Evolutionary conservation across 1,140 invertebrate species (phyloP).

Genomic region (Portunus trituberculatus): DNA sequence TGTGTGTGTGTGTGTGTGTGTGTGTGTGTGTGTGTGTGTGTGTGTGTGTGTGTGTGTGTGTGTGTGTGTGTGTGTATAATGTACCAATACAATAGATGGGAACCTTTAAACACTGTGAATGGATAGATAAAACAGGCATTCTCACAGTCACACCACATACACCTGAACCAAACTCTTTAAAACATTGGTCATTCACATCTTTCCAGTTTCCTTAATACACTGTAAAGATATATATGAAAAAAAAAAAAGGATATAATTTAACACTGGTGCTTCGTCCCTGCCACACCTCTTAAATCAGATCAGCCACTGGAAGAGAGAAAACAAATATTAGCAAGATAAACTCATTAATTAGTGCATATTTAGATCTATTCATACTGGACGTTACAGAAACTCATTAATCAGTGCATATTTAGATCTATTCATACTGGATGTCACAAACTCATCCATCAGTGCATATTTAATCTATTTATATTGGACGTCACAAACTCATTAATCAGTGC

Average conservation of each 20-base stretch:
- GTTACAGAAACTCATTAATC: too few species aligned
- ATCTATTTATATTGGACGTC: too few species aligned
- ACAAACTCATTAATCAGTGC: not conserved
- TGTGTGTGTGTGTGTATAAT: not conserved
- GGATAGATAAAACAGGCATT: not conserved
- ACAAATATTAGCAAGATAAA: conserved; percentile 23
- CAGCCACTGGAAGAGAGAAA: conserved; percentile 67
- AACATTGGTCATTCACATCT: not conserved
- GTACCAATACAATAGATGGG: not conserved
- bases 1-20: not conserved
- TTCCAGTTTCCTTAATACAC: not conserved
- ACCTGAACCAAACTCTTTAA: not conserved
- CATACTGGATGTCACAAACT: not conserved
- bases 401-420: too few species aligned
- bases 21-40: too few species aligned
- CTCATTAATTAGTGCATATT: not conserved
- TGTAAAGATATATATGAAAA: not conserved
- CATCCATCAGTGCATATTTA: not conserved
- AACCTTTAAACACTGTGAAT: not conserved
- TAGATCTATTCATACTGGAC: not conserved
- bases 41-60: not conserved
- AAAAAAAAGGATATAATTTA: not conserved
- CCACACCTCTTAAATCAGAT: conserved; percentile 64
- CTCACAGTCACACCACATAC: not conserved
- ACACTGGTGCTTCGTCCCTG: not conserved